Evolutionary conservation across 2,888 invertebrate genomes (phyloP), one percentile per base, ranked within the genome.

Genomic region (Catocala fraxini): DNA sequence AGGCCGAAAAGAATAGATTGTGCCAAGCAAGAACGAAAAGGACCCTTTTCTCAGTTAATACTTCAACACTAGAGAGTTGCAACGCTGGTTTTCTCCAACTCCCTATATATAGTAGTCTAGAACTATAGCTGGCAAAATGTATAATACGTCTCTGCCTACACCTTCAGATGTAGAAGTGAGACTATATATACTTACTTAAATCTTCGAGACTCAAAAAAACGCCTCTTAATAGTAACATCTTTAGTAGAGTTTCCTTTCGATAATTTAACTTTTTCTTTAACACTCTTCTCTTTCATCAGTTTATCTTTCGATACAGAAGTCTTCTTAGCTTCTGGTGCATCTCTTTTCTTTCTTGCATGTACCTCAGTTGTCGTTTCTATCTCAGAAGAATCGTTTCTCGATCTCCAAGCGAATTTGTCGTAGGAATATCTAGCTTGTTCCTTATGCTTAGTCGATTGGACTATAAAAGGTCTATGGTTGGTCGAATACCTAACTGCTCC

Each of bases 401-500:
- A 12, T 48, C 51, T 46, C 45, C 15, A 51, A 0, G n/a, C 13
- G 0, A 34, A 0, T n/a, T 46, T 59, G 7, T 59, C 61, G 15
- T 63, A 69, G 0, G 69, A 59, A 12, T 61, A 51, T 25, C 47
- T 53, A 0, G 34, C 7, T 11, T 47, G 9, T 10, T 72, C 67
- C 0, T 52, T 6, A 25, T 84, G 70, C 35, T 77, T 84, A 0
- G 90, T 91, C 0, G 86, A 84, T 13, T 75, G 76, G 4, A 10
- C 5, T 4, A 73, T 72, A 0, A 60, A 5, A 0, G 91, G 91
- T 58, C 87, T 73, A 15, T 89, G 85, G 6, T 89, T 74, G 0
- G 90, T 89, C 0, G 83, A 85, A 67, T 84, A 59, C 5, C 12
- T 65, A 0, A 86, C 80, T 0, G 51, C 5, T 0, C 89, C 87